Evolutionary conservation across 2,113 vertebrate genomes (phyloP), one percentile per base, ranked within the genome.

Genomic region (Callopanchax toddi): DNA sequence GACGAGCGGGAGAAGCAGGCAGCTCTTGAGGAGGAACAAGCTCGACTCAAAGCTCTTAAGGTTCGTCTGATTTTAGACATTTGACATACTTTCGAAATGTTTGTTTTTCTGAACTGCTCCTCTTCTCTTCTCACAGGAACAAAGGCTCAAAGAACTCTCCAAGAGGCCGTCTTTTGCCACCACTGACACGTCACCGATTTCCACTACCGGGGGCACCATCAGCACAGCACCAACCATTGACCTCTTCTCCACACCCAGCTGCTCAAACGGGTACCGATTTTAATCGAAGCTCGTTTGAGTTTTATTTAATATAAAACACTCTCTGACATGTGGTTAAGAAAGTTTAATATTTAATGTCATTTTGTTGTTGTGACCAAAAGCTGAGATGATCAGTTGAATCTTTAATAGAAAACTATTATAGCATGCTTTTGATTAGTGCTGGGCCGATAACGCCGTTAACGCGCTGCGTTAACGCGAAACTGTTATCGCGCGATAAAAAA

Each of bases 1-100:
- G 97, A 99, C 74, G 97, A 99, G 92, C 94, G 97, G 82, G 97
- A 99, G 93, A 99, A 98, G 78, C 97, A 98, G 82, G 97, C 96
- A n/a, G 97, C 97, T 0, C 89, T 99, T n/a, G 97, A 99, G 82
- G 97, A 99, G 83, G 97, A 99, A 56, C 97, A 99, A 85, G 94
- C 96, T 49, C 95, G 96, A 74, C 93, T 99, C 78, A 98, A 98
- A 92, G 95, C 97, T 82, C 93, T 99, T 85, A 99, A 99, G 95
- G 97, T 97, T 90, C 20, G 71, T 53, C 5, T 26, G 37, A 5
- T 42, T 66, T 58, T 43, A 7, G 4, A 22, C 1, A 5, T 4
- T 10, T 45, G 15, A 17, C 21, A 5, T 25, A 1, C 51, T 13
- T 51, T 5, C 67, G n/a, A 57, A 11, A 17, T 12, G 4, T 45